Conservation (phyloP, 2,113 vertebrate genomes). For the Archilochus colubris region DNA sequence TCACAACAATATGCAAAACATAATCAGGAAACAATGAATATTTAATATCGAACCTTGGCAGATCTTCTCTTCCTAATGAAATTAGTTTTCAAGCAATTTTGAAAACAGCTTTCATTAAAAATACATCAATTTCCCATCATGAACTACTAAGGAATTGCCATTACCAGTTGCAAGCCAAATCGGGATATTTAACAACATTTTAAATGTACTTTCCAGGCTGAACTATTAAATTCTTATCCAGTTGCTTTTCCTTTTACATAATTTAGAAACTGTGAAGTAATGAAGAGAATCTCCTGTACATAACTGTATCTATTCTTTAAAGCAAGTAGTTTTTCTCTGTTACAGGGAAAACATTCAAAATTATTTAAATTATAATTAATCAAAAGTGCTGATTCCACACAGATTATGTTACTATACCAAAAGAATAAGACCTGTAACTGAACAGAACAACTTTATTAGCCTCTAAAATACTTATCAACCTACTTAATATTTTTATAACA, state of each 20-base stretch:
- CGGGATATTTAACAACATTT: neutral
- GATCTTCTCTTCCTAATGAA: neutral
- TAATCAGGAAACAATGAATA: slow-evolving; percentile 31
- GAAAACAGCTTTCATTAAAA: neutral
- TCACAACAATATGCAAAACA: slow-evolving; percentile 35
- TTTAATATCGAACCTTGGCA: neutral
- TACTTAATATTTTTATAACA: neutral
- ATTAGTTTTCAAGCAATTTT: neutral
- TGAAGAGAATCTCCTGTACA: neutral
- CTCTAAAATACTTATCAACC: neutral
- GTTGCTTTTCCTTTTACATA: neutral
- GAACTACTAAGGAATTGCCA: neutral
- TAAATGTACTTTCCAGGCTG: neutral
- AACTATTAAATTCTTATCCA: neutral
- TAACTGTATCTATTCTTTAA: neutral
- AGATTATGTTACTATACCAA: neutral
- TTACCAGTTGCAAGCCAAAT: neutral
- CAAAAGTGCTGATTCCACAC: neutral
- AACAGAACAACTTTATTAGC: neutral
- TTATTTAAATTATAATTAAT: neutral
- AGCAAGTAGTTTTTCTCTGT: neutral
- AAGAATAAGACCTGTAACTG: neutral
- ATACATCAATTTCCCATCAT: neutral
- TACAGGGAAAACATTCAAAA: neutral
- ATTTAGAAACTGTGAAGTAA: neutral